A percentile compares a stretch with the other conserved stretches of the same genome.
phyloP scores from a whole-genome alignment of 2,888 invertebrate species.

The Lasius fuliginosus region DNA sequence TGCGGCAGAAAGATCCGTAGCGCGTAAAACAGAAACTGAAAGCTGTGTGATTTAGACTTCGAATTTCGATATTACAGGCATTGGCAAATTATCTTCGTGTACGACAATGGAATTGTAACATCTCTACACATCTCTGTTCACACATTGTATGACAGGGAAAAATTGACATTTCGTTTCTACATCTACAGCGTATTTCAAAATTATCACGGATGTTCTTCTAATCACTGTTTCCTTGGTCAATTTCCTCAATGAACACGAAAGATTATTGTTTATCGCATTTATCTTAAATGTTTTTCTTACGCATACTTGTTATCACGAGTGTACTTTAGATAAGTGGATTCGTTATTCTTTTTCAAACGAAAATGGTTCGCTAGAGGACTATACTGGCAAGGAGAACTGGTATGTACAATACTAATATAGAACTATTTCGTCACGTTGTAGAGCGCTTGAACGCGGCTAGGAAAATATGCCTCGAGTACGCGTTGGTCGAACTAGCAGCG shows the following conservation, averaged over 20 bases:
- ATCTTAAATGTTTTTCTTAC: too few species aligned
- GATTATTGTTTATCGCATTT: neutral
- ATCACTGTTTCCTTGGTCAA: neutral
- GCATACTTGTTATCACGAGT: neutral
- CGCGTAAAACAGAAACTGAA: slow-evolving; percentile 8
- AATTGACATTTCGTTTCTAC: neutral
- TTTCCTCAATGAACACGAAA: neutral
- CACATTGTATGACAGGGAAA: neutral
- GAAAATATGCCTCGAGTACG: slow-evolving; percentile 2
- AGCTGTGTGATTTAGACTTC: neutral
- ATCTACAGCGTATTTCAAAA: neutral
- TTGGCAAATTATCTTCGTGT: neutral
- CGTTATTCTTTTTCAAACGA: neutral
- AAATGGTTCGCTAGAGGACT: neutral
- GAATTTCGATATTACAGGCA: neutral
- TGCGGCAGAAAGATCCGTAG: neutral
- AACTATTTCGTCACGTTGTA: slow-evolving; percentile 20
- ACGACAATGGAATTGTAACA: neutral
- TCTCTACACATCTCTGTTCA: neutral
- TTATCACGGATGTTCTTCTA: neutral
- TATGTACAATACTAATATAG: slow-evolving; percentile 12
- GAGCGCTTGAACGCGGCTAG: slow-evolving; percentile 23
- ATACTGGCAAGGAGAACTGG: neutral
- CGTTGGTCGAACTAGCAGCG: neutral
- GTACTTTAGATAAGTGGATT: slow-evolving; percentile 27